Evolutionary conservation across 1,140 invertebrate genomes (phyloP), one percentile per base, ranked within the genome.

Genomic region (Olivierus martensii): DNA sequence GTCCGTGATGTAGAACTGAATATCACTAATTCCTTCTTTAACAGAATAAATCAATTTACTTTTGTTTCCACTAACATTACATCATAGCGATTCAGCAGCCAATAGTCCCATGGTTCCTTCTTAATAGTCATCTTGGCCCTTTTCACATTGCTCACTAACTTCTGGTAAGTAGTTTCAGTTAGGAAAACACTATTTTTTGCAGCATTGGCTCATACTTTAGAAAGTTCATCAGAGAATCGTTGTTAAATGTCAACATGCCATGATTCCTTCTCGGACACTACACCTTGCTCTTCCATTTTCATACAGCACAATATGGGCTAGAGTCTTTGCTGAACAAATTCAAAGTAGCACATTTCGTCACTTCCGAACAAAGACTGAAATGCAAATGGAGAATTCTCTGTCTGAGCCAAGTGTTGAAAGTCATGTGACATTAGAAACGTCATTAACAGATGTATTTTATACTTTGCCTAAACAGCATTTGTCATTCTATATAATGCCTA

Each of bases 11-110:
- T 17, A 37, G 35, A 17, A 45, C 15, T 45, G 42, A 12, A 45
- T 51, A 51, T 14, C 35, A 45, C 50, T 51, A 17, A 21, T 14
- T 22, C 39, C 19, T 51, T 44, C 42, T 37, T 44, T 51, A 51
- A 45, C 34, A 36, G 42, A 15, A 44, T 44, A 45, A 45, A 51
- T 45, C 15, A 46, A n/a, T 35, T 46, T 46, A 46, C 45, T 46
- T 46, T 46, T 22, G 45, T 46, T 46, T 46, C 35, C 28, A 46
- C 6, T 11, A 46, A 11, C 45, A 46, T 46, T 5, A 34, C n/a
- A 18, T 15, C 19, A 46, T 34, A n/a, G 34, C 21, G 22, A 34
- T 46, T 46, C 45, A 46, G 45, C 7, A 46, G 21, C 45, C 22
- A 46, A 46, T n/a, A 46, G 12, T 46, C 22, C 11, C 21, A n/a